Evolutionary conservation across 1,140 invertebrate species (phyloP), one percentile per base, ranked within the genome.

Genomic region (Drosophila saltans): DNA sequence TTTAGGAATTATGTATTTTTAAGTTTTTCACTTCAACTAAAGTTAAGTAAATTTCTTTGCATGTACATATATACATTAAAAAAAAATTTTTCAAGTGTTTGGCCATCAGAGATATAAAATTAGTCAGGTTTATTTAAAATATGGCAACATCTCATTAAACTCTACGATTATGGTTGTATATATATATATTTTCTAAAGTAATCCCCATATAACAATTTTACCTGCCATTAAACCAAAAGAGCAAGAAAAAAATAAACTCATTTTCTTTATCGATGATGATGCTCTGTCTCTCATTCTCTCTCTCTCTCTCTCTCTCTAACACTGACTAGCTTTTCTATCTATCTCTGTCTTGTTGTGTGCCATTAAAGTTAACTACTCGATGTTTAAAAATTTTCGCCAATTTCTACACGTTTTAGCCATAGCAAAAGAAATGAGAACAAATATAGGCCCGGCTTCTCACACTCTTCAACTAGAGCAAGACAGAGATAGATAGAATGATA

Each of bases 181-280:
- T 33, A 59, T 39, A 59, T 39, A 5, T 58, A 36, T 36, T 36
- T 58, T 30, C 41, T 63, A 9, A 58, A 41, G 61, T 30, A 30
- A n/a, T 39, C 40, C 30, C 36, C 41, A 33, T 62, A 6, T 21
- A 26, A 60, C 26, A 48, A 58, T 48, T 59, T 58, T 28, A 62
- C 61, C 52, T 57, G 59, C 33, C 57, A 26, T 58, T 36, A 62
- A 52, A 21, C 72, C 45, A 73, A 60, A 40, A 61, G 6, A 36
- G 6, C 3, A 36, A 5, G 6, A 36, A 36, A 36, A 36, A 63
- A 45, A 30, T 16, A 41, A 9, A 41, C 40, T 59, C 57, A 16
- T 58, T 58, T 39, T 57, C 30, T 57, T 58, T 58, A 58, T 58
- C 30, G 30, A 58, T 58, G 30, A 58, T 58, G 26, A 16, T 16